These are phyloP conservation scores for Tapera naevia DNA, from an alignment of 2,797 vertebrate species.

Conservation along the genomic window DNA sequence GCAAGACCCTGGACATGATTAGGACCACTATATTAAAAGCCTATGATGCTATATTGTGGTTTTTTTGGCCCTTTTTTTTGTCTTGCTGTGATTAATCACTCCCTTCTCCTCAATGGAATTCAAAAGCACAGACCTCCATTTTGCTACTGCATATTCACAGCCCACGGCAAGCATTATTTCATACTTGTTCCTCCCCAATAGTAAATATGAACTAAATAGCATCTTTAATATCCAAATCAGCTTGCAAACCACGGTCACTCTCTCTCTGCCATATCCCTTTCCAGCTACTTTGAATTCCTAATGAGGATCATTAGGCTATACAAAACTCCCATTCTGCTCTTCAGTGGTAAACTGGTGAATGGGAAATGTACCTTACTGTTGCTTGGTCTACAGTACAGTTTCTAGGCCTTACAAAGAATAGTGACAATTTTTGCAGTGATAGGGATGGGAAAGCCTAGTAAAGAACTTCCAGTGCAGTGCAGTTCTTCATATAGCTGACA, in stretches of 20 bases:
- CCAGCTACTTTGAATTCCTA: background rate
- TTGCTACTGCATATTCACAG: background rate
- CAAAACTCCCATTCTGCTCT: background rate
- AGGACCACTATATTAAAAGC: background rate
- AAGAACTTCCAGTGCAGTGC: background rate
- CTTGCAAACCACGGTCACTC: background rate
- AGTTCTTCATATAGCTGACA: background rate
- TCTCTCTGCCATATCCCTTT: background rate
- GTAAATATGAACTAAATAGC: background rate
- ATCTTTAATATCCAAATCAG: background rate
- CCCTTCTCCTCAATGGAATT: background rate
- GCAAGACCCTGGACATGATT: background rate
- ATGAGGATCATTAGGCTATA: background rate
- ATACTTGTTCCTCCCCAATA: background rate
- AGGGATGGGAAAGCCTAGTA: background rate
- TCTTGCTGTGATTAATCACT: background rate
- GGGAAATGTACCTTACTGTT: background rate
- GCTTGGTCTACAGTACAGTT: background rate
- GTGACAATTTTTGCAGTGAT: background rate
- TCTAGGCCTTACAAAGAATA: background rate
- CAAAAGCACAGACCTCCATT: background rate
- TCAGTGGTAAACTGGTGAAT: background rate
- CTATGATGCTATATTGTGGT: background rate
- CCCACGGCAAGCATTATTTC: background rate
- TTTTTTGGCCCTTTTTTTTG: background rate